Evolutionary conservation across 2,888 invertebrate genomes (phyloP), one percentile per base, ranked within the genome.

Genomic region (Podotricha telesiphe): DNA sequence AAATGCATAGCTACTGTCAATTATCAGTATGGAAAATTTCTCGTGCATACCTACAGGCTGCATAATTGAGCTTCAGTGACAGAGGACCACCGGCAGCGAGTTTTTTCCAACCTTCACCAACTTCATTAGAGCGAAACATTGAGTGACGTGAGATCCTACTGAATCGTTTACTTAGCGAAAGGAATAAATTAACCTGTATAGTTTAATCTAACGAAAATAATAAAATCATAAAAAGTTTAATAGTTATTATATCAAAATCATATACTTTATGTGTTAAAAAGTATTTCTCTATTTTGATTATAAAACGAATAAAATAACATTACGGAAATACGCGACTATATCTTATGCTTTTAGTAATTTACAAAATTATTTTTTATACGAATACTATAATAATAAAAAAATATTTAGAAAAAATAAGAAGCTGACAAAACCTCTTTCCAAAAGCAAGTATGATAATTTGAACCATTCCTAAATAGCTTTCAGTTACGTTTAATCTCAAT

Each of bases 61-160:
- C 70, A 68, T 76, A 76, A 76, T 75, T 75, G 70, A 70, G 68
- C 56, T 65, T 65, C 74, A 67, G 73, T 73, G 75, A 73, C 76
- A 73, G 70, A 67, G 72, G 91, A 89, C 91, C 91, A 91, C 92
- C 90, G 84, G 86, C 80, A 85, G 79, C 77, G 89, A 77, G 76
- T 91, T 92, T 91, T 91, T 89, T 84, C 86, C 45, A 61, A 61
- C 42, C 62, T 69, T 65, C 82, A 78, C 80, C 78, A 80, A 82
- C 85, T 84, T 88, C 89, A 87, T 89, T 88, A 88, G 81, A 76
- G 75, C 77, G 77, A 81, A 81, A 80, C 80, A 78, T 79, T 83
- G 81, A 84, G 81, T 84, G 86, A 85, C 85, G 83, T 82, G 82
- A 75, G 79, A 78, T 67, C 61, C 78, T 77, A 77, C 77, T 78